Evolutionary conservation across 2,113 vertebrate genomes (phyloP).

Genomic region (Ailuropoda melanoleuca): DNA sequence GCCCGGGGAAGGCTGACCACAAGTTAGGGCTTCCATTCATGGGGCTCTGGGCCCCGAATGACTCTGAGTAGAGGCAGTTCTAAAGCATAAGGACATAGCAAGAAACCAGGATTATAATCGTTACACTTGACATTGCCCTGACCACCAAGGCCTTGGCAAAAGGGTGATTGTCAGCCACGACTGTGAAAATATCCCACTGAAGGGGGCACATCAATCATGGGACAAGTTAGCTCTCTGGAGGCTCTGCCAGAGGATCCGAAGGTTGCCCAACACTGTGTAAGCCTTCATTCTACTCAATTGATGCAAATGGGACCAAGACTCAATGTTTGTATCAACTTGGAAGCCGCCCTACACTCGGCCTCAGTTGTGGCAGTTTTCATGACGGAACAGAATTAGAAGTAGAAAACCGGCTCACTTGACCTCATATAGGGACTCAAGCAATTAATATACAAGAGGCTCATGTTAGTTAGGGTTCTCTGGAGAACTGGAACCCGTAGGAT

Average conservation of each 20-base stretch:
- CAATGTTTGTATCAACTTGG: background rate
- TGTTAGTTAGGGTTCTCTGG: background rate
- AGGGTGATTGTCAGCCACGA: background rate
- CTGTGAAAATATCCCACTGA: accelerated
- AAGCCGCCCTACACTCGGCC: background rate
- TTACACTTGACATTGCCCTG: background rate
- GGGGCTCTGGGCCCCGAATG: background rate
- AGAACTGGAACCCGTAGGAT: background rate
- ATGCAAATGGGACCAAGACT: background rate
- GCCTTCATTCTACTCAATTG: background rate
- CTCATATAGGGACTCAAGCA: background rate
- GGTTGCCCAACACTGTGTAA: background rate
- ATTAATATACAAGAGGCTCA: background rate
- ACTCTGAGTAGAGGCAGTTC: background rate
- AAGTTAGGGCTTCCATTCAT: background rate
- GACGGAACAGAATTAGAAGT: background rate
- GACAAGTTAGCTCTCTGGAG: background rate
- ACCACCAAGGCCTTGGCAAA: background rate
- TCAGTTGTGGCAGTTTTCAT: background rate
- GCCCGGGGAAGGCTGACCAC: background rate
- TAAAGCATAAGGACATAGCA: background rate
- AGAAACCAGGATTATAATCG: background rate
- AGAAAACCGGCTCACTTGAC: background rate
- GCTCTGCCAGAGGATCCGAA: accelerated
- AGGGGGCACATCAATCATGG: accelerated